Percentiles rank a stretch among this genome's conserved stretches.
phyloP scores from a whole-genome alignment of 2,113 vertebrate species.

The Bettongia penicillata region DNA sequence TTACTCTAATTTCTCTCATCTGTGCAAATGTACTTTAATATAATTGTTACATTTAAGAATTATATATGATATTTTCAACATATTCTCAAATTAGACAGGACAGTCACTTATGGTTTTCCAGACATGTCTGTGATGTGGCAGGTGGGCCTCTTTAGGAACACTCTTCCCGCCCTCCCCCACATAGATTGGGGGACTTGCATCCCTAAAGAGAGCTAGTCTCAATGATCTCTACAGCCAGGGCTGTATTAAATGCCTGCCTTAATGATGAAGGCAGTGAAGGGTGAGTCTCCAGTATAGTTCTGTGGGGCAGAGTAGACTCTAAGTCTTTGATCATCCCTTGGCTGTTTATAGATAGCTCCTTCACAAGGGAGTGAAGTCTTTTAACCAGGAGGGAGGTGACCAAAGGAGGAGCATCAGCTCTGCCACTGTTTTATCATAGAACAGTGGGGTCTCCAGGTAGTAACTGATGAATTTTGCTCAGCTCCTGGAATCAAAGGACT shows the following conservation, averaged over 20 bases:
- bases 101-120: neutral
- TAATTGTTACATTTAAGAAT: neutral
- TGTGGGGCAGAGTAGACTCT: neutral
- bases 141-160: neutral
- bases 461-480: neutral
- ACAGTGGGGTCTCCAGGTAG: neutral
- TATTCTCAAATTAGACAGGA: neutral
- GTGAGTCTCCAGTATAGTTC: neutral
- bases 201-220: neutral
- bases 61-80: neutral
- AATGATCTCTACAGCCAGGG: neutral
- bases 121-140: neutral
- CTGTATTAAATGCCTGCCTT: neutral
- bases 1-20: neutral
- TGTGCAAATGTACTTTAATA: neutral
- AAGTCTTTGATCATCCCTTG: neutral
- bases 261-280: neutral
- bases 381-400: neutral
- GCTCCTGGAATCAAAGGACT: neutral
- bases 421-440: neutral
- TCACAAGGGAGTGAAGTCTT: neutral
- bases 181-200: neutral
- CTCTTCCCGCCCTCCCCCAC: neutral
- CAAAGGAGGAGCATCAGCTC: neutral
- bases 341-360: neutral